phyloP scores from a whole-genome alignment of 2,113 vertebrate species.

The Neodon shergylaensis region DNA sequence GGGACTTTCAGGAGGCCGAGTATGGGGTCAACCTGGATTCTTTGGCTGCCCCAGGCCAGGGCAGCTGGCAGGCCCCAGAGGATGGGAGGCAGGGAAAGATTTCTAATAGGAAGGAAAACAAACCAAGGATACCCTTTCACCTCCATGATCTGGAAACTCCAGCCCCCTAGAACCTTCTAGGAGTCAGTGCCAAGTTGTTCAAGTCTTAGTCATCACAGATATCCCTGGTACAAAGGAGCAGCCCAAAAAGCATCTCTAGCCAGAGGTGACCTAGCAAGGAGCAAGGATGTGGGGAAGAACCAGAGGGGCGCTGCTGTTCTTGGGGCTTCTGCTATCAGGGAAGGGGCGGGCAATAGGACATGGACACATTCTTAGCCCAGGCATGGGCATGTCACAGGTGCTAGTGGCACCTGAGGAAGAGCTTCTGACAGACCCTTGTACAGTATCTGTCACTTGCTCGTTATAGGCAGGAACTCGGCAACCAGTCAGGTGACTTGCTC shows the following conservation, averaged over 20 bases:
- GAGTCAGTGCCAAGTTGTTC: too few relatives aligned
- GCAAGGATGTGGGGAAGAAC: not conserved
- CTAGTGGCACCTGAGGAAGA: not conserved
- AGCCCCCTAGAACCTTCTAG: not conserved
- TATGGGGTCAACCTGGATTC: not conserved
- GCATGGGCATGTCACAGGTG: not conserved
- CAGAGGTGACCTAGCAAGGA: not conserved
- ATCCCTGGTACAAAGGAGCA: not conserved
- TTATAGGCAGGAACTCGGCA: not conserved
- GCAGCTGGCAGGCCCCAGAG: not conserved
- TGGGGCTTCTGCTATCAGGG: not conserved
- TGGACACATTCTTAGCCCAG: not conserved
- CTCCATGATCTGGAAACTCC: not conserved
- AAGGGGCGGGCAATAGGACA: not conserved
- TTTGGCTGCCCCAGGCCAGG: not conserved
- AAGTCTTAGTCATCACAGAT: not conserved
- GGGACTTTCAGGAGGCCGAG: not conserved
- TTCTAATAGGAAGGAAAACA: not conserved
- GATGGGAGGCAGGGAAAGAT: not conserved
- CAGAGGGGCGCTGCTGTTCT: not conserved
- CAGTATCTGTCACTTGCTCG: not conserved
- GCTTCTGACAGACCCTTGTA: not conserved
- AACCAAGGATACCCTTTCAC: not conserved
- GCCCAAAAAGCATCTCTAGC: not conserved
- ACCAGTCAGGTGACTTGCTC: not conserved